phyloP scores from a whole-genome alignment of 2,888 invertebrate genomes.

The Macrophya alboannulata region DNA sequence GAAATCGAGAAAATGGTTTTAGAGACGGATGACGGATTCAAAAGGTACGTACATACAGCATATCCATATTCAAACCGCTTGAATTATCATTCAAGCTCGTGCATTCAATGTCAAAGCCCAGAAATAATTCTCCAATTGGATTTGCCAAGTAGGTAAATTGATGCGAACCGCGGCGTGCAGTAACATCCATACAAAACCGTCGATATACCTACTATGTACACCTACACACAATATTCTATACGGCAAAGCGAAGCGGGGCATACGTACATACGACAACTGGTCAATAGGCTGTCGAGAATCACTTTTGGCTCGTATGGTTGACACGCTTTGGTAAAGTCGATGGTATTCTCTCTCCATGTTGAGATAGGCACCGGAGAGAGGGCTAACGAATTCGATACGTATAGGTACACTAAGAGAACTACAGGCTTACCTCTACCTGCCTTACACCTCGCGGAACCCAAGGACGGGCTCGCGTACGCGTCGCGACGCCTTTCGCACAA shows the following conservation, averaged over 20 bases:
- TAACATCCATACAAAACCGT: neutral
- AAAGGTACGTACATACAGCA: neutral
- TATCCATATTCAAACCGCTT: neutral
- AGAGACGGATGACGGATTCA: neutral
- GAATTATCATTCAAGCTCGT: neutral
- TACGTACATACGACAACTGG: constrained; percentile 9
- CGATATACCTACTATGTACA: neutral
- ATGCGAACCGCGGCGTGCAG: neutral
- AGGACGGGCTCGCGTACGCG: constrained; percentile 44
- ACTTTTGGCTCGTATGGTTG: constrained; percentile 65
- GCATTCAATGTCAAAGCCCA: neutral
- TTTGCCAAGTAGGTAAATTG: neutral
- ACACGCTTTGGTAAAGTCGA: constrained; percentile 74
- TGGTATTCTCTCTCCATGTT: constrained; percentile 79
- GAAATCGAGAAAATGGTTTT: neutral
- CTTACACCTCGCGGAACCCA: neutral
- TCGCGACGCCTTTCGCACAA: constrained; percentile 40
- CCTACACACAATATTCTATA: neutral
- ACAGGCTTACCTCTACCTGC: constrained; percentile 1
- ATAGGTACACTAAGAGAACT: neutral
- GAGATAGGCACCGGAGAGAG: constrained; percentile 57
- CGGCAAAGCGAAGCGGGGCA: neutral
- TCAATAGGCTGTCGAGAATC: constrained; percentile 39
- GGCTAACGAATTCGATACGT: neutral
- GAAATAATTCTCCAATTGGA: neutral